Evolutionary conservation across 2,113 vertebrate genomes (phyloP).

Genomic region (Ceyx cyanopectus): DNA sequence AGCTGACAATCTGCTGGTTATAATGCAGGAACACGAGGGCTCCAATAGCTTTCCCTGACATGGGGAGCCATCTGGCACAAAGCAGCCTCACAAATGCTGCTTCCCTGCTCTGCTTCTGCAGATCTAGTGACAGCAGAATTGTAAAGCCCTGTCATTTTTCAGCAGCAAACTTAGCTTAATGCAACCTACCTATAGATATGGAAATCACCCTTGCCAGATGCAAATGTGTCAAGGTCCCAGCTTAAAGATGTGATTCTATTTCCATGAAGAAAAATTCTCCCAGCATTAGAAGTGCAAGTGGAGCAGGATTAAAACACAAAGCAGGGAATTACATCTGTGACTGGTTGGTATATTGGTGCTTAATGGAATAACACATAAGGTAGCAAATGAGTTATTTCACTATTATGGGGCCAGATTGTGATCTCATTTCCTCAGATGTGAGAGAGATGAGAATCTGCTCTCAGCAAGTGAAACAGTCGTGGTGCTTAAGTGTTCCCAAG

Average conservation of each 20-base stretch:
- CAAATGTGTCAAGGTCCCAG: neutral
- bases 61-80: constrained; percentile 49
- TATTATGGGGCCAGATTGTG: neutral
- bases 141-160: constrained; percentile 38
- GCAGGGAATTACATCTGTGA: neutral
- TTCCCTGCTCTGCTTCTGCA: constrained; percentile 44
- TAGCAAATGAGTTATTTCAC: constrained; percentile 9
- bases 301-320: constrained; percentile 17
- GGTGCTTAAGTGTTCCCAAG: neutral
- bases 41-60: constrained; percentile 61
- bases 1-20: constrained; percentile 49
- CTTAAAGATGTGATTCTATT: constrained; percentile 25
- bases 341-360: neutral
- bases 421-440: neutral
- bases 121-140: constrained; percentile 16
- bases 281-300: neutral
- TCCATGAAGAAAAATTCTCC: neutral
- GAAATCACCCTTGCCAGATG: constrained; percentile 7
- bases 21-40: constrained; percentile 54
- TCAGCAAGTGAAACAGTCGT: neutral
- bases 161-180: constrained; percentile 37
- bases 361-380: neutral
- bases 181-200: constrained; percentile 23
- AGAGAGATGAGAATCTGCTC: neutral
- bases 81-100: constrained; percentile 40